Evolutionary conservation across 1,140 invertebrate genomes (phyloP).

Genomic region (Teleopsis dalmanni): DNA sequence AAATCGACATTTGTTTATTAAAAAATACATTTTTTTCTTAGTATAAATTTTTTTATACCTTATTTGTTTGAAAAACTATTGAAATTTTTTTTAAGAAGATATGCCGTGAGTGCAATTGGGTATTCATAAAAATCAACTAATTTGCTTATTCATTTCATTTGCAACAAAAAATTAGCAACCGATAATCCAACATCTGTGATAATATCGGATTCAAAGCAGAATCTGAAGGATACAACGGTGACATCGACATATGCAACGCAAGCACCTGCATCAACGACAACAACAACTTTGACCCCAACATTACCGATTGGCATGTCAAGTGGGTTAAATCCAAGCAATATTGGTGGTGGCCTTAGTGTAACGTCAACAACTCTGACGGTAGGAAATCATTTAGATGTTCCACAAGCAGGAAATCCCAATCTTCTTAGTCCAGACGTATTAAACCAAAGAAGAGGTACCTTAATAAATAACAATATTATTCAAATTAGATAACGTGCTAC

Average conservation of each 20-base stretch:
- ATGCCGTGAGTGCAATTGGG: too few species aligned
- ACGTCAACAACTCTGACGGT: slow-evolving; percentile 29
- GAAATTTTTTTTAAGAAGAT: too few species aligned
- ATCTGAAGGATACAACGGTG: slow-evolving; percentile 40
- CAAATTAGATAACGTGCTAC: background rate
- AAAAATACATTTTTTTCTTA: too few species aligned
- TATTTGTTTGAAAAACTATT: too few species aligned
- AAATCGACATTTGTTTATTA: too few species aligned
- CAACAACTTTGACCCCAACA: slow-evolving; percentile 25
- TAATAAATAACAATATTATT: background rate
- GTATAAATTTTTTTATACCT: too few species aligned
- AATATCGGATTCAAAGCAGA: slow-evolving; percentile 42
- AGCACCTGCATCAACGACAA: slow-evolving; percentile 33
- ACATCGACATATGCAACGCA: slow-evolving; percentile 27
- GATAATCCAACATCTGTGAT: slow-evolving; percentile 43
- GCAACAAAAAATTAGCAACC: slow-evolving; percentile 23
- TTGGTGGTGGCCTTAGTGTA: slow-evolving; percentile 18
- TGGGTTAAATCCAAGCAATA: slow-evolving; percentile 7
- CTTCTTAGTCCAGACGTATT: slow-evolving; percentile 71
- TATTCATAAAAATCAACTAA: too few species aligned
- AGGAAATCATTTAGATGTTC: slow-evolving; percentile 71
- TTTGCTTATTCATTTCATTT: too few species aligned
- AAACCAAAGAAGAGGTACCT: slow-evolving; percentile 62
- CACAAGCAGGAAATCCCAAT: slow-evolving; percentile 69
- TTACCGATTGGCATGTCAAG: slow-evolving; percentile 16